These are phyloP conservation scores for Bolinopsis microptera DNA, from an alignment of 37 sponge, comb jelly and placozoan genomes.

Conservation along the genomic window DNA sequence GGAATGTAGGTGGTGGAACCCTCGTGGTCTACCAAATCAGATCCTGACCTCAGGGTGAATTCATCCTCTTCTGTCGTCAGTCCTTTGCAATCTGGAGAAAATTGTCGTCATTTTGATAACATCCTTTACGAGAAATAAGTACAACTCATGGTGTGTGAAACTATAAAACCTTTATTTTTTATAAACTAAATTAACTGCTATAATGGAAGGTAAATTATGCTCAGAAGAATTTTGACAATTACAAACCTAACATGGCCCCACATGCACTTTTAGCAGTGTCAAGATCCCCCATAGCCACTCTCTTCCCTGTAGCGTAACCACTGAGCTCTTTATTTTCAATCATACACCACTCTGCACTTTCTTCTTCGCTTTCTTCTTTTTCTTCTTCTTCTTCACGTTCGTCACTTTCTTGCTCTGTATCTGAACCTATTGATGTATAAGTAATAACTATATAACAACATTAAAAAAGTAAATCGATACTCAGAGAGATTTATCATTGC, in stretches of 20 bases:
- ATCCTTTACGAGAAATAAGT: too few species aligned
- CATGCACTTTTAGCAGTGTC: neutral
- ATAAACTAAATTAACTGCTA: too few species aligned
- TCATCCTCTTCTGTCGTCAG: neutral
- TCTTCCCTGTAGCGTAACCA: neutral
- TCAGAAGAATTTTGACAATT: too few species aligned
- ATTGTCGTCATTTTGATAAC: too few species aligned
- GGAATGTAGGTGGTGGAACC: neutral
- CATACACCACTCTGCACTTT: neutral
- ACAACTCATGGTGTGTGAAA: too few species aligned
- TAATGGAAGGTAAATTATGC: too few species aligned
- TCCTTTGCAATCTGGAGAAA: neutral
- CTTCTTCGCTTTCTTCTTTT: neutral
- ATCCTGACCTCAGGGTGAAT: neutral
- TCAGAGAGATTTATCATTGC: too few species aligned
- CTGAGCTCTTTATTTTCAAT: neutral
- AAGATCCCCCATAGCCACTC: neutral
- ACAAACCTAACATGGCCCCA: neutral
- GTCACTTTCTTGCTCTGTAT: too few species aligned
- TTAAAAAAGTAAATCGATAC: too few species aligned
- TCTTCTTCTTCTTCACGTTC: neutral
- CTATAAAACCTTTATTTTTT: too few species aligned
- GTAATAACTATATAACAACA: too few species aligned
- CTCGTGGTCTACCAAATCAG: neutral
- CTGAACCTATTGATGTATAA: too few species aligned